Percentiles rank a stretch among this genome's conserved stretches.
Conservation (phyloP, 2,888 invertebrate genomes). For the Flexamia atlantica region DNA sequence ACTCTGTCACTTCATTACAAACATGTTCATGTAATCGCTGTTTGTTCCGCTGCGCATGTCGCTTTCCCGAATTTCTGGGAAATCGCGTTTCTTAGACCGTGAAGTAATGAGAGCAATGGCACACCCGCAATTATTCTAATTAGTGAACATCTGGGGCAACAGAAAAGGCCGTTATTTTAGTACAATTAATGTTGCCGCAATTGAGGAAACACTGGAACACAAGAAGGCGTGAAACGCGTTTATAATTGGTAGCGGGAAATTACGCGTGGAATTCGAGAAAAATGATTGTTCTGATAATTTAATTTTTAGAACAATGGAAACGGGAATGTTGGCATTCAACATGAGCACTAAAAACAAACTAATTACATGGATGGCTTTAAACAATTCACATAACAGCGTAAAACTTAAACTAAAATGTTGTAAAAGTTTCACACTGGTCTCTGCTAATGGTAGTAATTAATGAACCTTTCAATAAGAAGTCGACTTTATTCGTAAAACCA, state of each 20-base stretch:
- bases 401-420: no score
- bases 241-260: constrained; percentile 24
- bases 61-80: constrained; percentile 55
- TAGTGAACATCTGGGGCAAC: constrained; percentile 45
- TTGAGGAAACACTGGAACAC: constrained; percentile 44
- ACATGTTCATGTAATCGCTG: constrained; percentile 5
- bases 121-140: constrained; percentile 55
- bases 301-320: constrained; percentile 13
- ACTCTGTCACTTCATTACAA: constrained; percentile 17
- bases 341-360: no score
- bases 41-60: not conserved
- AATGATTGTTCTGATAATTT: constrained; percentile 22
- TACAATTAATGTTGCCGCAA: constrained; percentile 51
- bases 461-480: no score
- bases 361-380: no score
- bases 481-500: no score
- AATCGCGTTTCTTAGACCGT: constrained; percentile 19
- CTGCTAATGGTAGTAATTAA: no score
- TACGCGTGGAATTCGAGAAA: not conserved
- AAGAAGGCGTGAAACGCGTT: constrained; percentile 41
- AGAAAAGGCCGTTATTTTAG: constrained; percentile 39
- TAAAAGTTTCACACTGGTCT: no score
- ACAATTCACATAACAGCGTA: no score
- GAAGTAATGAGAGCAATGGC: constrained; percentile 30
- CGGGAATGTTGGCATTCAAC: not conserved